Percentiles rank a stretch among this genome's conserved stretches.
These are phyloP conservation scores for Shinisaurus crocodilurus DNA, from an alignment of 2,113 vertebrate genomes.

Conservation along the genomic window DNA sequence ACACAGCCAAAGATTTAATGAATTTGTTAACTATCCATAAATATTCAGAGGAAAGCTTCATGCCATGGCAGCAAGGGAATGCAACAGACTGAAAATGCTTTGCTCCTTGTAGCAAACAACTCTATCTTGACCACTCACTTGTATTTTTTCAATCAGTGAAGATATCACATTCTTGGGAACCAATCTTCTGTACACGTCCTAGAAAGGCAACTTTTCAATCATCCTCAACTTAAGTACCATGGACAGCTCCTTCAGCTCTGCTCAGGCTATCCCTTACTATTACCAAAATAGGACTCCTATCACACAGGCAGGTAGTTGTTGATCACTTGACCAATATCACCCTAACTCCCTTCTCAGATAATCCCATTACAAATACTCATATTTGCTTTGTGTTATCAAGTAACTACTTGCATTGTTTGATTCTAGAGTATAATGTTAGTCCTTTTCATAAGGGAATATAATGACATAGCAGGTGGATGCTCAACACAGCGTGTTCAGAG, in stretches of 20 bases:
- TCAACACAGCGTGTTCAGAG: background rate
- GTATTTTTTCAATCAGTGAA: conserved; percentile 15
- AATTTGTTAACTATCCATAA: conserved; percentile 34
- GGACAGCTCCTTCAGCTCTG: background rate
- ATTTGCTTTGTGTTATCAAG: background rate
- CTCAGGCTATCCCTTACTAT: rapidly evolving
- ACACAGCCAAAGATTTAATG: background rate
- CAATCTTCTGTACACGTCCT: background rate
- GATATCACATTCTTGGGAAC: background rate
- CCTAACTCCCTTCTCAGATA: background rate
- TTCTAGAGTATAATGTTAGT: background rate
- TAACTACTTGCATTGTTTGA: background rate
- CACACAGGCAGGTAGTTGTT: background rate
- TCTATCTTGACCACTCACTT: background rate
- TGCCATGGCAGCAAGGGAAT: background rate
- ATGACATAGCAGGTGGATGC: background rate
- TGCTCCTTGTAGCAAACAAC: background rate
- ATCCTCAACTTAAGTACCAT: background rate
- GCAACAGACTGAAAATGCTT: background rate
- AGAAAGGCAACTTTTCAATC: background rate
- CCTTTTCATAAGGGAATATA: background rate
- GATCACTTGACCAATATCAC: background rate
- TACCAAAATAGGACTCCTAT: background rate
- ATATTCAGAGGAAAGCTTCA: conserved; percentile 7
- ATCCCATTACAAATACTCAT: background rate